Evolutionary conservation across 2,797 vertebrate genomes (phyloP).

Genomic region (Squalus acanthias): DNA sequence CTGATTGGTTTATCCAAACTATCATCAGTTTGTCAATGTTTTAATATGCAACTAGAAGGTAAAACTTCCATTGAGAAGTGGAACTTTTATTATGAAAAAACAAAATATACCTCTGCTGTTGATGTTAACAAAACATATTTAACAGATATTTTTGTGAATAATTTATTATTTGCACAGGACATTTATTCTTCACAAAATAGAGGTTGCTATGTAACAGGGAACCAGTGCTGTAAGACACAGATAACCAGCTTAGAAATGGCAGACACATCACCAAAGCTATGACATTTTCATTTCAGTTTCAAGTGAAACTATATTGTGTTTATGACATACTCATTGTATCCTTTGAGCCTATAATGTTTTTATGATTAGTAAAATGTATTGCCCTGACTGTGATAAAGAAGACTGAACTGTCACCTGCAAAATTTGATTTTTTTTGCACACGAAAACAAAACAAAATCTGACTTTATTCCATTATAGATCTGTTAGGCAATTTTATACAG

Average conservation of each 20-base stretch:
- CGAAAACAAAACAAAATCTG: neutral
- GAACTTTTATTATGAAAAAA: neutral
- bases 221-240: neutral
- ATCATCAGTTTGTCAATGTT: neutral
- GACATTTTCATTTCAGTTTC: slow-evolving; percentile 20
- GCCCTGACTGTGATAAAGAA: neutral
- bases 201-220: neutral
- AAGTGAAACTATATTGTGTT: neutral
- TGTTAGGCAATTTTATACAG: neutral
- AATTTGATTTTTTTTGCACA: neutral
- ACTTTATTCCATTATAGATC: slow-evolving; percentile 20
- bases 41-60: neutral
- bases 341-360: neutral
- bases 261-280: neutral
- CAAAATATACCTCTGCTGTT: neutral
- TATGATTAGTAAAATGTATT: neutral
- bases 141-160: neutral
- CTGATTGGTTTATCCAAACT: neutral
- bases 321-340: neutral
- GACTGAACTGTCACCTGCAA: too few species aligned
- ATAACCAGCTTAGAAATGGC: neutral
- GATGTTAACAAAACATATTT: neutral
- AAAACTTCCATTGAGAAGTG: neutral
- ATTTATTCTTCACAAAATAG: slow-evolving; percentile 15
- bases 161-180: neutral